phyloP scores from a whole-genome alignment of 2,113 vertebrate species.

The Pionites leucogaster region DNA sequence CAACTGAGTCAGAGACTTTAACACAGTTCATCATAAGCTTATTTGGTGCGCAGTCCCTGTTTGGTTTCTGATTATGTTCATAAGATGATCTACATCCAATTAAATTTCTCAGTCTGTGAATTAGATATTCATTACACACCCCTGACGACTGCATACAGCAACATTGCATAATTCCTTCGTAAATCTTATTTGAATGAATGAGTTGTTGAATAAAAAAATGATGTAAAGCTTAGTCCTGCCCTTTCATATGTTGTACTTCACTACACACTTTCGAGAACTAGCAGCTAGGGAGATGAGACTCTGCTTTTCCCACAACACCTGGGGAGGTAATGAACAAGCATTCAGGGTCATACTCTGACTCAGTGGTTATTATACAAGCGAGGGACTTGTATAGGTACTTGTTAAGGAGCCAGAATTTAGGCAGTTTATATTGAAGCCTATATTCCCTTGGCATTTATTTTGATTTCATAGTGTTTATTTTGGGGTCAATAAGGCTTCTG shows the following conservation, averaged over 20 bases:
- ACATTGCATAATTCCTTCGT: constrained; percentile 35
- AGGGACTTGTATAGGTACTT: neutral
- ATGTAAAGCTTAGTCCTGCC: constrained; percentile 16
- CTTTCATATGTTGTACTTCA: neutral
- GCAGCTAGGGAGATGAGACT: neutral
- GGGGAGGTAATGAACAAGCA: neutral
- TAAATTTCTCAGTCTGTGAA: neutral
- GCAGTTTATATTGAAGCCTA: neutral
- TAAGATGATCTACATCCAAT: constrained; percentile 37
- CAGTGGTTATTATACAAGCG: neutral
- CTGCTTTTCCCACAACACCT: neutral
- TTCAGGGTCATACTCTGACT: neutral
- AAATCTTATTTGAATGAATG: constrained; percentile 26
- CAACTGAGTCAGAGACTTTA: constrained; percentile 43
- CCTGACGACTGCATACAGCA: neutral
- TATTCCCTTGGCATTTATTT: neutral
- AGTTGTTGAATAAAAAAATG: constrained; percentile 25
- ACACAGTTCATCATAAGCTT: neutral
- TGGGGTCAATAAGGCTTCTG: neutral
- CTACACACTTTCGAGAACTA: neutral
- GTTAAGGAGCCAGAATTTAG: neutral
- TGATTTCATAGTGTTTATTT: neutral
- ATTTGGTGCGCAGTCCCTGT: neutral
- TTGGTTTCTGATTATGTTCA: neutral
- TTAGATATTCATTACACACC: constrained; percentile 30